A percentile compares a stretch with the other conserved stretches of the same genome.
Conservation (phyloP, 2,888 invertebrate species). For the Hipparchia semele region DNA sequence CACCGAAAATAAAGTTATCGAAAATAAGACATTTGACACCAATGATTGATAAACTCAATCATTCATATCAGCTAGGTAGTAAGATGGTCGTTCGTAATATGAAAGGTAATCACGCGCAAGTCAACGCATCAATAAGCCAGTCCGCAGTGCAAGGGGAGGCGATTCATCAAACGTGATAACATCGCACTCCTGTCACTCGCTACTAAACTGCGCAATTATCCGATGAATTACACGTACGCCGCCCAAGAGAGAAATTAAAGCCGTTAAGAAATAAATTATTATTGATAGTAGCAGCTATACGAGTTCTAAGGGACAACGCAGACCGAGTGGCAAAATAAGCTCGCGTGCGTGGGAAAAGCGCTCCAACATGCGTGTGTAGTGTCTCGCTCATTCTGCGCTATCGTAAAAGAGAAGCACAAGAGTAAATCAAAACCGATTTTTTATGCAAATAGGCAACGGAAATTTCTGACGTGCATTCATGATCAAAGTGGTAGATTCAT, state of each 20-base stretch:
- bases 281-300: slow-evolving; percentile 1
- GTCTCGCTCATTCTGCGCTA: no score
- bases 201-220: slow-evolving; percentile 66
- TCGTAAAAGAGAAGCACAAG: no score
- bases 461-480: no score
- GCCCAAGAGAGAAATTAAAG: slow-evolving; percentile 16
- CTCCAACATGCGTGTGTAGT: neutral
- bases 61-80: neutral
- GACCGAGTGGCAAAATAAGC: neutral
- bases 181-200: slow-evolving; percentile 62
- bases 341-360: neutral
- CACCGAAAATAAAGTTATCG: neutral
- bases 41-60: slow-evolving; percentile 6
- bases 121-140: slow-evolving; percentile 59
- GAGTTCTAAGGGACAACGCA: neutral
- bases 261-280: slow-evolving; percentile 11
- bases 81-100: slow-evolving; percentile 30
- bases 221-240: slow-evolving; percentile 42
- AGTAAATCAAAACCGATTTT: no score
- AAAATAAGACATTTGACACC: neutral
- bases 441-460: no score
- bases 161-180: slow-evolving; percentile 69
- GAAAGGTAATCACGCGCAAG: slow-evolving; percentile 50
- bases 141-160: slow-evolving; percentile 53
- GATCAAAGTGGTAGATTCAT: no score